Conservation (phyloP, 2,113 vertebrate species). For the Rhinogobius similis region DNA sequence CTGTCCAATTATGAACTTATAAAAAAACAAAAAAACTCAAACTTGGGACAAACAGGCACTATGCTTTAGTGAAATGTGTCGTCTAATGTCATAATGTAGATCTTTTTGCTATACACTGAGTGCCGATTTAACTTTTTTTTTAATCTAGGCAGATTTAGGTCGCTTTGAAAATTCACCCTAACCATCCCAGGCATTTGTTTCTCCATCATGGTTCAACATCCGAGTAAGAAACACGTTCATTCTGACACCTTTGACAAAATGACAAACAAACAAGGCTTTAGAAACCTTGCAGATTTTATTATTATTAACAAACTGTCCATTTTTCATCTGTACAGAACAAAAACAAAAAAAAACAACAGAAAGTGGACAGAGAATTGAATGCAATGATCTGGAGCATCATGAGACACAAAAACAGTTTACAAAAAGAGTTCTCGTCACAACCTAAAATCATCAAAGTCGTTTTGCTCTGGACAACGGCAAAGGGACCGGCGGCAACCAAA, state of each 20-base stretch:
- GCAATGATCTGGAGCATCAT: constrained; percentile 69
- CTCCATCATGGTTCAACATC: too few relatives aligned
- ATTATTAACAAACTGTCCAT: constrained; percentile 96
- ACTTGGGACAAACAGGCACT: too few relatives aligned
- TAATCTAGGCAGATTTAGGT: too few relatives aligned
- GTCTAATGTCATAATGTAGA: too few relatives aligned
- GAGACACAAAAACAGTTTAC: constrained; percentile 69
- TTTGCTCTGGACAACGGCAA: constrained; percentile 26
- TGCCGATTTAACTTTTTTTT: too few relatives aligned
- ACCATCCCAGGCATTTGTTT: too few relatives aligned
- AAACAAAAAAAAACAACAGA: constrained; percentile 72
- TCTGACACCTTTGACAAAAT: constrained; percentile 6
- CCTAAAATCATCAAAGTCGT: constrained; percentile 33
- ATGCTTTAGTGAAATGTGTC: too few relatives aligned
- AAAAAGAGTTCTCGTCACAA: constrained; percentile 67
- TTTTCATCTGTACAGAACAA: constrained; percentile 91
- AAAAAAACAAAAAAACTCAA: too few relatives aligned
- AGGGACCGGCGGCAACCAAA: constrained; percentile 19
- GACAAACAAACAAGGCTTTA: constrained; percentile 34
- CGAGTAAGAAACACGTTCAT: too few relatives aligned
- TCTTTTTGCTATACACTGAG: too few relatives aligned
- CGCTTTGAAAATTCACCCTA: too few relatives aligned
- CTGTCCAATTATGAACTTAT: too few relatives aligned
- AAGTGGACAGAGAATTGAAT: constrained; percentile 82
- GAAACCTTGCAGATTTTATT: constrained; percentile 90